Base-by-base conservation (phyloP, 2,888 invertebrate genomes). In the Agrotis puta region DNA sequence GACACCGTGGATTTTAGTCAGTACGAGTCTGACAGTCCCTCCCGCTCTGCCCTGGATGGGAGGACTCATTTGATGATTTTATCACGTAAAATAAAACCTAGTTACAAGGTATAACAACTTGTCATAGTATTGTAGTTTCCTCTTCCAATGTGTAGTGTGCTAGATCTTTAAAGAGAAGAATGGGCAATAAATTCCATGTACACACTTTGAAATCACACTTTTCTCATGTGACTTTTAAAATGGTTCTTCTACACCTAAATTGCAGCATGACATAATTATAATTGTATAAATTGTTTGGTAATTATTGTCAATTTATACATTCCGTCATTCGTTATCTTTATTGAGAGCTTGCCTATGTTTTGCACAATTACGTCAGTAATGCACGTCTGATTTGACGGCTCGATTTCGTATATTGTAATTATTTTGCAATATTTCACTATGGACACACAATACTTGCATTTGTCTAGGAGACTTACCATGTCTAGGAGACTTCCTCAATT, bases 221-320 rank as follows among this genome's bases (percentile, higher is more conserved):
- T 9, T 11, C 39, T 9, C 39, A 39, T 39, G 5, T 39, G 39
- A 39, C 1, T 39, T 39, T 39, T 9, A 16, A n/a, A 53, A 13
- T 9, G 2, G 18, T 14, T 3, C 62, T 79, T 77, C 72, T 71
- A 20, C 18, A 7, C 1, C 5, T 13, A 14, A 6, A 3, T 24
- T 48, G 14, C 27, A 3, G 2, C 3, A 3, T 58, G 39, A 9
- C 58, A 58, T 78, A 82, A 83, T 86, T 84, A 85, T 84, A 87
- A 79, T 75, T 65, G 67, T 68, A 71, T 77, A 80, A 80, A 68
- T 81, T 72, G 59, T 74, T 71, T 20, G 47, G 64, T 70, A 78
- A 77, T 78, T 73, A 81, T 77, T 77, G 67, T 59, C 58, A 72
- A 81, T 79, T 82, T 63, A 79, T 71, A 69, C 66, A 82, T 74